These are phyloP conservation scores for Yponomeuta evonymella DNA, from an alignment of 2,888 invertebrate species.

Conservation along the genomic window DNA sequence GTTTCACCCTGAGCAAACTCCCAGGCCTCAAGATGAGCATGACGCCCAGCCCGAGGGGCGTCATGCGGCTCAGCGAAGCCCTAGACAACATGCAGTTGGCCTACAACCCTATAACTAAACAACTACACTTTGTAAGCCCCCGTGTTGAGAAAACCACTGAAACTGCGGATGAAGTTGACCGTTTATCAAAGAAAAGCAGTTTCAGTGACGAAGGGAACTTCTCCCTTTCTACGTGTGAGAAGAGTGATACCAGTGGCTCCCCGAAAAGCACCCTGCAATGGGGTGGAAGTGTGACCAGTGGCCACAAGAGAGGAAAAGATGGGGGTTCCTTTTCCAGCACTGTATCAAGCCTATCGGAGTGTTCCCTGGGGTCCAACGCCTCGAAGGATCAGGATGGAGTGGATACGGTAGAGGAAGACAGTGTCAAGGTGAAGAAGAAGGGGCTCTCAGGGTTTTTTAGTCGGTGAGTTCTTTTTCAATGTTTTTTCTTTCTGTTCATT, in stretches of 20 bases:
- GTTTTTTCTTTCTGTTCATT: conserved; percentile 8
- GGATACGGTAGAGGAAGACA: conserved; percentile 47
- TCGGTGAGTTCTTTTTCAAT: conserved; percentile 58
- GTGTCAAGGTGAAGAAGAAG: conserved; percentile 74
- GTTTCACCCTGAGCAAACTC: background rate
- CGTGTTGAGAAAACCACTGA: conserved; percentile 26
- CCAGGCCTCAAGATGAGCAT: conserved; percentile 43
- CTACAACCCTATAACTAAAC: conserved; percentile 84
- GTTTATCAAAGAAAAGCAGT: conserved; percentile 69
- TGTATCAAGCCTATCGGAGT: conserved; percentile 82
- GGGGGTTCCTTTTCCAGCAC: conserved; percentile 82
- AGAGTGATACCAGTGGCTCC: conserved; percentile 71
- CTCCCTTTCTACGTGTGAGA: conserved; percentile 69
- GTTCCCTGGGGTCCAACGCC: conserved; percentile 78
- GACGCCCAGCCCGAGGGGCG: conserved; percentile 67
- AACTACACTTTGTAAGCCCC: conserved; percentile 78
- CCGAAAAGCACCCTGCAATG: conserved; percentile 70
- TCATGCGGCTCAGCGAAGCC: conserved; percentile 80
- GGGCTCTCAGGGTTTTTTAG: conserved; percentile 78
- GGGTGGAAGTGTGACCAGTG: conserved; percentile 59
- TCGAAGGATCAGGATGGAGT: conserved; percentile 68
- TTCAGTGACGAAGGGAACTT: conserved; percentile 71
- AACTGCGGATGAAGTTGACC: conserved; percentile 54
- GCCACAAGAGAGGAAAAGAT: conserved; percentile 74
- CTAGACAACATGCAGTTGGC: conserved; percentile 84